Evolutionary conservation across 2,113 vertebrate genomes (phyloP).

Genomic region (Sarotherodon lohbergeri): DNA sequence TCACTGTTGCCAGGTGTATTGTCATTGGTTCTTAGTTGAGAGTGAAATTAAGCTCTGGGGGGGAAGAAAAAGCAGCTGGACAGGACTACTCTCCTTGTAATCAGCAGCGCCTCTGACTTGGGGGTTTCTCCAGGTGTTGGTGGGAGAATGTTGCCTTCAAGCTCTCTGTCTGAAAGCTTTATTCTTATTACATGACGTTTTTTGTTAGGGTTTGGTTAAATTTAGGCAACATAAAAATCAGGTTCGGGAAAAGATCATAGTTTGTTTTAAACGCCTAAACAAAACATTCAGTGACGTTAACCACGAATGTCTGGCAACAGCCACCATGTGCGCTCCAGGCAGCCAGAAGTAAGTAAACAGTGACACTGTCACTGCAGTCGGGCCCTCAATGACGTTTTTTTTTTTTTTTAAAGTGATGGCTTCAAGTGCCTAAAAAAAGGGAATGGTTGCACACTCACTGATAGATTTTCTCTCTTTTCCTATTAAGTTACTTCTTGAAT

Average conservation of each 20-base stretch:
- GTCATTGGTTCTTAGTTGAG: constrained; percentile 4
- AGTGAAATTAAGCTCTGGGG: constrained; percentile 29
- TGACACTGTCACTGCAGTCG: constrained; percentile 18
- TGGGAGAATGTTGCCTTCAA: not conserved
- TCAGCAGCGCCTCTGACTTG: constrained; percentile 24
- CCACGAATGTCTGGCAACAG: not conserved
- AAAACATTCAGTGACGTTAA: not conserved
- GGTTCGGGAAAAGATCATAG: not conserved
- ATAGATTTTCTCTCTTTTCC: not conserved
- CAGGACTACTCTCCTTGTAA: constrained; percentile 53
- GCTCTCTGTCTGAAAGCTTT: not conserved
- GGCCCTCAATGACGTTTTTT: constrained; percentile 15
- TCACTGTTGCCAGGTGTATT: constrained; percentile 23
- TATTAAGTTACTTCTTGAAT: not conserved
- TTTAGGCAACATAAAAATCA: not conserved
- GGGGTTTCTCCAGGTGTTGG: not conserved
- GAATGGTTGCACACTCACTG: not conserved
- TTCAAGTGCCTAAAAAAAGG: not conserved
- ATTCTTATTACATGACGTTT: not conserved
- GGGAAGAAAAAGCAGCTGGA: constrained; percentile 25
- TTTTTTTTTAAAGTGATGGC: not conserved
- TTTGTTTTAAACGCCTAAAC: not conserved
- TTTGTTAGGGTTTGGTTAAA: not conserved
- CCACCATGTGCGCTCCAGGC: not conserved
- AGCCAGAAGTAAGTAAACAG: constrained; percentile 24